Base-by-base conservation (phyloP, 2,113 vertebrate species). In the Protobothrops flavoviridis region DNA sequence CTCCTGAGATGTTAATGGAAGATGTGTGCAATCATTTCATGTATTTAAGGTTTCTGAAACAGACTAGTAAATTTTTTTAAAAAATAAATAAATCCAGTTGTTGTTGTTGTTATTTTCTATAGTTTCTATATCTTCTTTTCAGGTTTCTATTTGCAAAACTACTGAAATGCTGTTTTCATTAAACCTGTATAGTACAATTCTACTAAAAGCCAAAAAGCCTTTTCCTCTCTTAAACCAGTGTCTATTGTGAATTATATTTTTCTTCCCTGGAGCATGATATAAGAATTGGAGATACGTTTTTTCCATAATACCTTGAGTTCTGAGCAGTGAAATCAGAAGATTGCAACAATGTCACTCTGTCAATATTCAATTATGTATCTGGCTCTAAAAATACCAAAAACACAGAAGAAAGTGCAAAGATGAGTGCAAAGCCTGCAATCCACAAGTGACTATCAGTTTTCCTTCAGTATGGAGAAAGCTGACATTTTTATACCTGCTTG, bases 111-210 rank as follows among this genome's bases (percentile, higher is more conserved):
- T 97, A 97, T 93, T 96, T 96, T 97, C 95, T 96, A 96, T 96
- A 97, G 97, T 95, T 98, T 98, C 74, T 97, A 96, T 39, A 17
- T 94, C 96, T 95, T 97, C 97, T 57, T 96, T 97, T 96, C 93
- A 95, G 93, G 95, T 93, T 97, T 97, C 97, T 97, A 97, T 97
- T 98, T 97, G 97, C 97, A 97, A 96, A 97, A 95, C 95, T 96
- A 95, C 97, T 97, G 96, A 97, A 98, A 98, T 98, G 94, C 97
- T 96, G 96, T 97, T 98, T 98, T 97, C 95, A 97, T 97, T 97
- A 97, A 95, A 97, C 95, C 52, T 55, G 97, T 95, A 97, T 94
- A 97, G 94, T 97, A 96, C 97, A 97, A 97, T 96, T 97, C 97
- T 97, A 95, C 96, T 95, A 96, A 21, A 88, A 74, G 64, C 23